Evolutionary conservation across 2,113 vertebrate genomes (phyloP), one percentile per base, ranked within the genome.

Genomic region (Osmerus mordax): DNA sequence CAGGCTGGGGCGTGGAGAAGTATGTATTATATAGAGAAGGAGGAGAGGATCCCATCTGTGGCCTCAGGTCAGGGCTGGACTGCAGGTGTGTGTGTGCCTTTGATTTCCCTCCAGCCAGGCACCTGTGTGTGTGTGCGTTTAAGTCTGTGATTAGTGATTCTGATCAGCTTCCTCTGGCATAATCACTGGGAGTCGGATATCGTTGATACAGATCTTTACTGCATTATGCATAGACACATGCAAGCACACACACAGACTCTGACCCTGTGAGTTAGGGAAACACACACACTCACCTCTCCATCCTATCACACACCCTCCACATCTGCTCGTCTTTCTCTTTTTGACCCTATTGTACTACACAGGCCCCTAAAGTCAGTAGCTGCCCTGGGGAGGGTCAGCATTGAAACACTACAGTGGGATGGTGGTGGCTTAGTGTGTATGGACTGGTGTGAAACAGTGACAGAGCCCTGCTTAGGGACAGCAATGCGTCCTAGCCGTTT

Each of bases 1-100:
- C 56, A 32, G 69, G 14, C 65, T 55, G 29, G 80, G 71, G 59
- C 71, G 14, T 1, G 3, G 0, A 29, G 0, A 0, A 15, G 64
- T 67, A 53, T 11, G 73, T 16, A 69, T 28, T 63, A 53, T 66
- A 51, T 15, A 25, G 15, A 18, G 47, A 47, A 55, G 82, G 82
- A 71, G 84, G 80, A 84, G 81, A 81, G 58, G 73, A 67, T 63
- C 41, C 83, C 88, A 90, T 86, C 86, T 90, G 89, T 83, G 81
- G 74, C 78, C 81, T 70, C 63, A 67, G 88, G 86, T 85, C 76
- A 84, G 84, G 86, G 74, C 80, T 74, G 83, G 76, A 81, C 79
- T 81, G 84, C 87, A 90, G 88, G 88, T 89, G 88, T 81, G 81
- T 58, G 65, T 62, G 61, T 32, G 69, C 89, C 89, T 89, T 89